Evolutionary conservation across 2,797 vertebrate genomes (phyloP), one percentile per base, ranked within the genome.

Genomic region (Tachyglossus aculeatus): DNA sequence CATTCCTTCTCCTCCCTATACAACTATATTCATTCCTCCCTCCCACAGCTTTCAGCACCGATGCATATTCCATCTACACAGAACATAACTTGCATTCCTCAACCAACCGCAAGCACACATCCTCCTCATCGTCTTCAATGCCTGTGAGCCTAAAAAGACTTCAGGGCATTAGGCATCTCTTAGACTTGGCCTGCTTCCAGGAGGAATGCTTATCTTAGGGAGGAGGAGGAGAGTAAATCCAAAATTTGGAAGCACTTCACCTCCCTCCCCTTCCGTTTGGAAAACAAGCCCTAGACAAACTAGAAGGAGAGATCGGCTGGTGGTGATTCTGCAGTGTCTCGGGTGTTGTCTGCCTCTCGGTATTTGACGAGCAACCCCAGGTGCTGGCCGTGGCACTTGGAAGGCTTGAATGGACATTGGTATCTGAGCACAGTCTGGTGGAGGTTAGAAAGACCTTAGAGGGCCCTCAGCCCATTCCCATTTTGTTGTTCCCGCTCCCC

Each of bases 21-120:
- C 81, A 87, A 88, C 73, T 69, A 57, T 71, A 36, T 63, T 87
- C 82, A 78, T 84, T 88, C 77, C 83, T 81, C 54, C 15, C 27
- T 80, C 74, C 82, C 85, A 38, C 85, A 89, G 80, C 82, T 89
- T 90, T 89, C 86, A 89, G 78, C 88, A 87, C 86, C 74, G 45
- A 77, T 68, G 76, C 74, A 1, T 80, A 43, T 75, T 86, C 88
- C 75, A 58, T 89, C 74, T 80, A 83, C 83, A 77, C 36, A 78
- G 85, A 86, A 77, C 84, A 87, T 87, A 87, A 73, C 71, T 85
- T 38, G 29, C 80, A 90, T 89, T 73, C 74, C 60, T 86, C 34
- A 3, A 45, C 37, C 2, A 0, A 77, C 89, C 89, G 87, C 85
- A 87, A 83, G 75, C 77, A 85, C 82, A 87, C 65, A 82, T 84